Evolutionary conservation across 2,797 vertebrate species (phyloP), one percentile per base, ranked within the genome.

Genomic region (Gobionotothen gibberifrons): DNA sequence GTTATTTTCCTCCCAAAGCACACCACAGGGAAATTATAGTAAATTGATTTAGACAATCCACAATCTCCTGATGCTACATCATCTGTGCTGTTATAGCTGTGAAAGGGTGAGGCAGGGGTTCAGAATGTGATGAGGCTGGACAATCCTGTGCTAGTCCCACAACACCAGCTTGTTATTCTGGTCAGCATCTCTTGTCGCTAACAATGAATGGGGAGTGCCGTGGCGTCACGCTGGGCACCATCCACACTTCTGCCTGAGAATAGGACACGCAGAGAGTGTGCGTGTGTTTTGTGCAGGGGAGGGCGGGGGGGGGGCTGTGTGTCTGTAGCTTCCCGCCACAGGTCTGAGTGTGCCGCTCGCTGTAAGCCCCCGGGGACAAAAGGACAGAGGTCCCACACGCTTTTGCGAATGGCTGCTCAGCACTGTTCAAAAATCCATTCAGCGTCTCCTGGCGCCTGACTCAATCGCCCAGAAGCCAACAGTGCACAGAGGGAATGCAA

Each of bases 111-210:
- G 79, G 81, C 85, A 58, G 84, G 76, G 80, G 72, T 79, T 76
- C 44, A 91, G 88, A 90, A 96, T 95, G 68, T 95, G 96, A 96
- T 97, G 96, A 97, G 94, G 85, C 88, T 84, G 89, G 87, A 95
- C 90, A 92, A 92, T 92, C 78, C 92, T 85, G 54, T 78, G 79
- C 81, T 91, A 83, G 89, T 93, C 89, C 90, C 85, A 89, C 86
- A 89, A 86, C 87, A 80, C 54, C 21, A 69, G 77, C 84, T 86
- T 87, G 87, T 91, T 92, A 87, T 91, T 87, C 92, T 93, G 90
- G 92, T 93, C 94, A 91, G 91, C 83, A 92, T 90, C 94, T 96
- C 96, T 96, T 90, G 81, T 83, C 49, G 71, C 77, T 92, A 92
- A 93, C 92, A 93, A 94, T 87, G 92, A 91, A 94, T 91, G 93